A percentile compares a stretch with the other conserved stretches of the same genome.
These are phyloP conservation scores for Drosophila mauritiana DNA, from an alignment of 1,140 invertebrate genomes.

Conservation along the genomic window DNA sequence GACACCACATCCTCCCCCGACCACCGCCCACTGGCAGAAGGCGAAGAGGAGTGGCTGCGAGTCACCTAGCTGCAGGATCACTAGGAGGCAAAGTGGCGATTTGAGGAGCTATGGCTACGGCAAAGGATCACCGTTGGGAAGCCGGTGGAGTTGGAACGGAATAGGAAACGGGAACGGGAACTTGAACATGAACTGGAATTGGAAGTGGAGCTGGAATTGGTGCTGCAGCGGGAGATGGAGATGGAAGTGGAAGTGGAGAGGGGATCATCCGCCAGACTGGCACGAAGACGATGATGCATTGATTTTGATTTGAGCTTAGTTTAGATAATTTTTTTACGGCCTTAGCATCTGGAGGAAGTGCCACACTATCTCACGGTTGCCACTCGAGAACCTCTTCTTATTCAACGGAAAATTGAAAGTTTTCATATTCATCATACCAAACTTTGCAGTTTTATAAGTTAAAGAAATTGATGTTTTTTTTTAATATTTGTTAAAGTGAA, in stretches of 20 bases:
- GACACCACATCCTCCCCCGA: constrained; percentile 19
- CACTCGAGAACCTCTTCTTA: neutral
- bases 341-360: constrained; percentile 16
- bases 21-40: constrained; percentile 16
- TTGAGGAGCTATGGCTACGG: constrained; percentile 9
- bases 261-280: neutral
- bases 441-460: neutral
- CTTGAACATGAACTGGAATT: neutral
- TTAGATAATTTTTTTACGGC: constrained; percentile 35
- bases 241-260: constrained; percentile 15
- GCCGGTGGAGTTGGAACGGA: constrained; percentile 1
- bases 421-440: constrained; percentile 3
- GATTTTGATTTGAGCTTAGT: constrained; percentile 42
- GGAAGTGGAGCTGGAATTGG: constrained; percentile 6
- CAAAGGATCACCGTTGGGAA: neutral
- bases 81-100: constrained; percentile 13
- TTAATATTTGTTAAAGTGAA: too few relatives aligned
- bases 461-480: neutral
- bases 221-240: constrained; percentile 13
- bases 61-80: constrained; percentile 21
- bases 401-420: neutral
- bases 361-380: neutral
- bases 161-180: neutral
- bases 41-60: constrained; percentile 7
- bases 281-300: constrained; percentile 33